Percentiles rank a stretch among this genome's conserved stretches.
Conservation (phyloP, 2,888 invertebrate genomes). For the Ophion slaviceki region DNA sequence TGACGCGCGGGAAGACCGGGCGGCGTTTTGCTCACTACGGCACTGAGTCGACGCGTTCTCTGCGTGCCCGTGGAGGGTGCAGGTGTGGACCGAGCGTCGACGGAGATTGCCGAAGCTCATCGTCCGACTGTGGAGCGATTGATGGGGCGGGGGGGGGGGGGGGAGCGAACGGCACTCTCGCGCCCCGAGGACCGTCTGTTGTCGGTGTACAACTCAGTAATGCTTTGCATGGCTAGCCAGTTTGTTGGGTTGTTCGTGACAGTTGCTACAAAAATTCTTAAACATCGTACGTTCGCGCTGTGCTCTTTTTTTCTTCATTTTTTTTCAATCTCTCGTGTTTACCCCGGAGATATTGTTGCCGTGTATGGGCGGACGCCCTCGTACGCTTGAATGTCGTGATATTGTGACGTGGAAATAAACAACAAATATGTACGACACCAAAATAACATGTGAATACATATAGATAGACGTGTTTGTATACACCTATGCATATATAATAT, state of each 20-base stretch:
- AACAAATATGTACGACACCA: conserved; percentile 24
- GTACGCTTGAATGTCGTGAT: conserved; percentile 65
- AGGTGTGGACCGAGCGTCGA: conserved; percentile 85
- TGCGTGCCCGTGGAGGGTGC: conserved; percentile 84
- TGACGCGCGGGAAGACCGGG: not conserved
- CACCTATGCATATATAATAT: not conserved
- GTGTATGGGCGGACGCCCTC: conserved; percentile 37
- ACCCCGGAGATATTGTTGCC: conserved; percentile 23
- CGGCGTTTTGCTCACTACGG: conserved; percentile 43
- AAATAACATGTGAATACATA: conserved; percentile 19
- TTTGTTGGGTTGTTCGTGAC: conserved; percentile 77
- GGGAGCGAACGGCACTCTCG: conserved; percentile 77
- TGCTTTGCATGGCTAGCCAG: conserved; percentile 82
- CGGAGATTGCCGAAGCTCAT: conserved; percentile 78
- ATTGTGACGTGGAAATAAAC: conserved; percentile 68
- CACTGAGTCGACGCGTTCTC: conserved; percentile 56
- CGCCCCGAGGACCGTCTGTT: conserved; percentile 78
- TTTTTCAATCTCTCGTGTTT: conserved; percentile 35
- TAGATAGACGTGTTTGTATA: not conserved
- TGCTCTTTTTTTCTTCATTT: conserved; percentile 48
- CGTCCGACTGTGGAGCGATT: conserved; percentile 4
- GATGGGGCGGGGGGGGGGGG: conserved; percentile 55
- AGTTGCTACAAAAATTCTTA: conserved; percentile 72
- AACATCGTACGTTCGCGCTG: conserved; percentile 75
- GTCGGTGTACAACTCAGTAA: conserved; percentile 82